Conservation (phyloP, 2,113 vertebrate species). For the Numida meleagris region DNA sequence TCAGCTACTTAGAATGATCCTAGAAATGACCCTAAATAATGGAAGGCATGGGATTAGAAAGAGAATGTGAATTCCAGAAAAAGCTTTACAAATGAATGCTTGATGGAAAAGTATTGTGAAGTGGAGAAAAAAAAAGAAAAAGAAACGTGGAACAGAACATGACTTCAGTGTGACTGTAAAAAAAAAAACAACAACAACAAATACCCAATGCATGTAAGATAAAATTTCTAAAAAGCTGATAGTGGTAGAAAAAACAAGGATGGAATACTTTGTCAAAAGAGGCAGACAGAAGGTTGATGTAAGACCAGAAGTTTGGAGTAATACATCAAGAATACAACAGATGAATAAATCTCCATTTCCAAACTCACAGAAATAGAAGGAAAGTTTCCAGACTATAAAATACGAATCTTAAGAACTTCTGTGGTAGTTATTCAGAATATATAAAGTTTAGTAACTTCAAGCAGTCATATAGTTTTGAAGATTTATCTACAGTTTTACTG, state of each 20-base stretch:
- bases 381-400: neutral
- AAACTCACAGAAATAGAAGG: neutral
- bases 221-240: neutral
- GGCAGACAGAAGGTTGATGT: neutral
- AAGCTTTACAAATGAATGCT: neutral
- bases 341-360: neutral
- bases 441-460: neutral
- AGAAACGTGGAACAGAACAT: rapidly evolving
- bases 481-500: neutral
- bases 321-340: neutral
- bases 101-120: neutral
- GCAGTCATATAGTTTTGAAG: neutral
- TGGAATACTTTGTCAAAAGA: neutral
- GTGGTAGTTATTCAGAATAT: neutral
- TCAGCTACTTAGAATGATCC: neutral
- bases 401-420: neutral
- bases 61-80: neutral
- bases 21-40: neutral
- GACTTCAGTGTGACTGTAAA: neutral
- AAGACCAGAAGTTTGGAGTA: neutral
- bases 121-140: neutral
- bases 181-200: too few species aligned
- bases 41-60: neutral
- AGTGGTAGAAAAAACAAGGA: neutral
- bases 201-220: neutral